A percentile compares a stretch with the other conserved stretches of the same genome.
Conservation (phyloP, 2,888 invertebrate genomes). For the Deilephila porcellus region DNA sequence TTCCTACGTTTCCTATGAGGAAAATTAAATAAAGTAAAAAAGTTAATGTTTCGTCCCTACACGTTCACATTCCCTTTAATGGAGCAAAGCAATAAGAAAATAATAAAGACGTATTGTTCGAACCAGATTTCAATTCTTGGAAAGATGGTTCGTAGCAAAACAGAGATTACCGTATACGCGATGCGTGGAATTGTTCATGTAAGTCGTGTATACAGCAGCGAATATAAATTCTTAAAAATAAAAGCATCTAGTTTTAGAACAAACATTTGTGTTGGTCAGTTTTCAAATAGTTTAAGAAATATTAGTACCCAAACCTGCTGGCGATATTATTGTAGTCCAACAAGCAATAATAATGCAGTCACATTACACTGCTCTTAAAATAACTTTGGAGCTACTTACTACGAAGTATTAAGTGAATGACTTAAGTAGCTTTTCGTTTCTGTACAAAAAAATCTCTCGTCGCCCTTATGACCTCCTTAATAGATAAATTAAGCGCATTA, state of each 20-base stretch:
- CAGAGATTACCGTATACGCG: not conserved
- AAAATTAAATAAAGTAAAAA: constrained; percentile 17
- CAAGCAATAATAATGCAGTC: too few species aligned
- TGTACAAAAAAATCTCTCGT: constrained; percentile 33
- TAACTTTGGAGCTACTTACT: too few species aligned
- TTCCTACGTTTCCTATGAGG: not conserved
- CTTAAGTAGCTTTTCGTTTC: not conserved
- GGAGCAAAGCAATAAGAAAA: constrained; percentile 19
- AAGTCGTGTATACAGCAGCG: too few species aligned
- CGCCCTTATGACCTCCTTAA: constrained; percentile 41
- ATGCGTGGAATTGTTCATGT: not conserved
- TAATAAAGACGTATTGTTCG: constrained; percentile 22
- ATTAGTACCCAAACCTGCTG: too few species aligned
- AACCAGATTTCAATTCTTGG: constrained; percentile 23
- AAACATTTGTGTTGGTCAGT: too few species aligned
- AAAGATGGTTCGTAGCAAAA: constrained; percentile 4
- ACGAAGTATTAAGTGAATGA: too few species aligned
- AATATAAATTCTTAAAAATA: too few species aligned
- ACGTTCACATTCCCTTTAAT: constrained; percentile 9
- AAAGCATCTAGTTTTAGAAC: too few species aligned
- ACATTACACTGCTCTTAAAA: too few species aligned
- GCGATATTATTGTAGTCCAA: too few species aligned
- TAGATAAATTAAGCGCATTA: constrained; percentile 24
- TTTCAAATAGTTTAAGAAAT: too few species aligned
- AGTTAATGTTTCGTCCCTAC: not conserved